phyloP scores from a whole-genome alignment of 2,113 vertebrate species.

The Rhinichthys klamathensis region DNA sequence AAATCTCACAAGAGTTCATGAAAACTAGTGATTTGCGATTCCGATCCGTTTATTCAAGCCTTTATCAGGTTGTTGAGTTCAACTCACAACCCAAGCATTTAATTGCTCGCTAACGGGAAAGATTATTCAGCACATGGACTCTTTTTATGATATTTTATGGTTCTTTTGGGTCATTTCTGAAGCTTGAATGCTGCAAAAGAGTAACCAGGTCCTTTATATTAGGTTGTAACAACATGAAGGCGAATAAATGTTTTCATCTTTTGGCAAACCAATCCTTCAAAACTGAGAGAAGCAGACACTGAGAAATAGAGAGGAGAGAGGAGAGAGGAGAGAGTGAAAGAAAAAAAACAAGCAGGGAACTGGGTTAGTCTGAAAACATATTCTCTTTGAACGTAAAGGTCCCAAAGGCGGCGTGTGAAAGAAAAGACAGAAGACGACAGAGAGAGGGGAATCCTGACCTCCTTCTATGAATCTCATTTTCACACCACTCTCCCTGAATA shows the following conservation, averaged over 20 bases:
- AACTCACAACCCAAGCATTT: not conserved
- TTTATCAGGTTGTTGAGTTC: not conserved
- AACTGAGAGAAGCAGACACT: conserved; percentile 12
- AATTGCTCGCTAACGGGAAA: not conserved
- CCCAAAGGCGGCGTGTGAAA: conserved; percentile 38
- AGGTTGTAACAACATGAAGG: not conserved
- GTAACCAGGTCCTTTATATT: not conserved
- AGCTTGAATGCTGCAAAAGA: not conserved
- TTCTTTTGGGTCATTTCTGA: not conserved
- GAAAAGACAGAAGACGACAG: conserved; percentile 36
- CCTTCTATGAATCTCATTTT: conserved; percentile 38
- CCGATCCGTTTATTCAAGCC: not conserved
- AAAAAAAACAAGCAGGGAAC: conserved; percentile 13
- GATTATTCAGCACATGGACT: not conserved
- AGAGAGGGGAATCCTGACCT: conserved; percentile 56
- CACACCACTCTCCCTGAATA: not conserved
- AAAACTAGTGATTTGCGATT: not conserved
- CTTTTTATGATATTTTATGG: not conserved
- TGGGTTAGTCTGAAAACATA: conserved; percentile 42
- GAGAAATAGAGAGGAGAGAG: not conserved
- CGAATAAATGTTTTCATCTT: not conserved
- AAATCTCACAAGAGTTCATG: not conserved
- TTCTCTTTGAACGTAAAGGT: conserved; percentile 43
- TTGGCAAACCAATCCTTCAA: conserved; percentile 1
- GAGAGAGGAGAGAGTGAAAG: not conserved